These are phyloP conservation scores for Eriocheir sinensis DNA, from an alignment of 1,140 invertebrate species.

Conservation along the genomic window DNA sequence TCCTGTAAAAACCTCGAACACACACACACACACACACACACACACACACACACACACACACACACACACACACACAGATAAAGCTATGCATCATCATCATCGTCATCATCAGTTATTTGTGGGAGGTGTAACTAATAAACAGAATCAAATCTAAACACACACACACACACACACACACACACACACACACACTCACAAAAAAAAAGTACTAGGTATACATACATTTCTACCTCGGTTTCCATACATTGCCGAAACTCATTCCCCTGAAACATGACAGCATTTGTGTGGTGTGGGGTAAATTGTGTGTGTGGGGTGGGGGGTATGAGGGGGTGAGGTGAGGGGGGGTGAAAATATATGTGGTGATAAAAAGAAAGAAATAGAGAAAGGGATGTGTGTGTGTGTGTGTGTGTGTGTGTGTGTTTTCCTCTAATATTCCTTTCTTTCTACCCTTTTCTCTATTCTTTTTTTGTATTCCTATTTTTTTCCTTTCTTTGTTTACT, in stretches of 20 bases:
- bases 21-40: too few relatives aligned
- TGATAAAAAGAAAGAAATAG: neutral
- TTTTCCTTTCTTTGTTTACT: neutral
- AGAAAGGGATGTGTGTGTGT: neutral
- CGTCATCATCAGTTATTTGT: too few relatives aligned
- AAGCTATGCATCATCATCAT: too few relatives aligned
- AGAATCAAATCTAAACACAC: too few relatives aligned
- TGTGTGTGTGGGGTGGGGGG: neutral
- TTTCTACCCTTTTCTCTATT: neutral
- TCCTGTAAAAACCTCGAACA: too few relatives aligned
- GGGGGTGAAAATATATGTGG: neutral
- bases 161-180: neutral
- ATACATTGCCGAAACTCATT: conserved; percentile 17
- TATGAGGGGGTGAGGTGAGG: neutral
- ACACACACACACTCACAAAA: too few relatives aligned
- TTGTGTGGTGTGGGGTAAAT: neutral
- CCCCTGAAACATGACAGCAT: neutral
- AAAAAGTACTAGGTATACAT: too few relatives aligned
- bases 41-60: too few relatives aligned
- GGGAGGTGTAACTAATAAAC: too few relatives aligned
- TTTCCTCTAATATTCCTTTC: too few relatives aligned
- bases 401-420: neutral
- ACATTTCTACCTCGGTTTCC: too few relatives aligned
- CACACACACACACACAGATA: neutral
- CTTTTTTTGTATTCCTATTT: neutral